phyloP scores from a whole-genome alignment of 2,113 vertebrate species.

The Bucco capensis region DNA sequence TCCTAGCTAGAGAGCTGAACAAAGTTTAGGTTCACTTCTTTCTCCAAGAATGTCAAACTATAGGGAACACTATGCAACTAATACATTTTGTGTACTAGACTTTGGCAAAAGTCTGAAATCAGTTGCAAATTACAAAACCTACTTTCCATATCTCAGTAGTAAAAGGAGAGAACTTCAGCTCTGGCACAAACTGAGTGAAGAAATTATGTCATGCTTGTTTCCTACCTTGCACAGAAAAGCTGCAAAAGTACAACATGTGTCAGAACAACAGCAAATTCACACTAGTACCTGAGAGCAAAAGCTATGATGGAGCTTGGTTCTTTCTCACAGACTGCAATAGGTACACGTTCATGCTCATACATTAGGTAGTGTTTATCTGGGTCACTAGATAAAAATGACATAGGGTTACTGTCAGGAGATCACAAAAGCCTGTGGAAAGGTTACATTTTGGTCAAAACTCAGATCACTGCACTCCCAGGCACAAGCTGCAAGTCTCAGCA shows the following conservation, averaged over 20 bases:
- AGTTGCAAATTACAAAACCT: not conserved
- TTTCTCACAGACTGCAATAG: constrained; percentile 94
- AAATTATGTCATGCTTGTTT: not conserved
- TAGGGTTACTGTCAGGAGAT: not conserved
- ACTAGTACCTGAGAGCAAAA: constrained; percentile 92
- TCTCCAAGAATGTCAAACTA: not conserved
- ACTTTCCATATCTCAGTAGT: not conserved
- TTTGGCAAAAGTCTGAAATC: not conserved
- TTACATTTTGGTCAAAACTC: not conserved
- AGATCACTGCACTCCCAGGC: constrained; percentile 21
- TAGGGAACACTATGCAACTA: not conserved
- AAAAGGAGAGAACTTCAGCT: not conserved
- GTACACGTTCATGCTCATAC: constrained; percentile 95
- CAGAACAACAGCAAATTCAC: not conserved
- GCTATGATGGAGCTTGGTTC: constrained; percentile 98
- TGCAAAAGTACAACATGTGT: not conserved
- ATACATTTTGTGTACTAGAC: not conserved
- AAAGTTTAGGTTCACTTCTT: not conserved
- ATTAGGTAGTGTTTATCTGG: constrained; percentile 98
- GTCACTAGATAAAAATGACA: constrained; percentile 77
- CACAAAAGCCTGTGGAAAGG: not conserved
- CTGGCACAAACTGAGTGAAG: not conserved
- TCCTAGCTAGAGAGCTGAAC: not conserved
- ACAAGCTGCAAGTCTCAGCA: not conserved
- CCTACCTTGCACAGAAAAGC: not conserved